Evolutionary conservation across 2,797 vertebrate species (phyloP).

Genomic region (Silurus aristotelis): DNA sequence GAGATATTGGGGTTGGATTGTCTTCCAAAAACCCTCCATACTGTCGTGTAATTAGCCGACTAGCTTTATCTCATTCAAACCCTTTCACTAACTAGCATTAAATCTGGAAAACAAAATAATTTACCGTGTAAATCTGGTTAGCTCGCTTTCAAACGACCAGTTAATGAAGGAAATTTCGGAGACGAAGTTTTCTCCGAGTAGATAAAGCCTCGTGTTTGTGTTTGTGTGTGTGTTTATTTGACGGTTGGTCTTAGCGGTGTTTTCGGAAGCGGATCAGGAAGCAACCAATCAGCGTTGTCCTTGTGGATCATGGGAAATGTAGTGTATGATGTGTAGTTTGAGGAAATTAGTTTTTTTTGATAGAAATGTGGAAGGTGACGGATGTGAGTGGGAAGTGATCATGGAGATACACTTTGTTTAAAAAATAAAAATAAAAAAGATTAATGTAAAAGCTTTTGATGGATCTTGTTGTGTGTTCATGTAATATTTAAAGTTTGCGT

Average conservation of each 20-base stretch:
- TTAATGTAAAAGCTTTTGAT: too few species aligned
- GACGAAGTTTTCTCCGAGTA: not conserved
- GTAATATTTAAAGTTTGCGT: not conserved
- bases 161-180: not conserved
- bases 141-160: not conserved
- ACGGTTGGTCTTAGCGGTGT: slow-evolving; percentile 17
- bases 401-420: too few species aligned
- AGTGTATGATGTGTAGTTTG: not conserved
- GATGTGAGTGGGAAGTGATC: too few species aligned
- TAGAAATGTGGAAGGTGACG: not conserved
- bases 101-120: not conserved
- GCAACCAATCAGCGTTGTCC: slow-evolving; percentile 63
- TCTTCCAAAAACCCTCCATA: not conserved
- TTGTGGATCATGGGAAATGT: slow-evolving; percentile 31
- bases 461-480: too few species aligned
- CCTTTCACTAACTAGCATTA: not conserved
- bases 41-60: not conserved
- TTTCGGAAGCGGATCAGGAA: not conserved
- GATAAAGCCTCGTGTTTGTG: not conserved
- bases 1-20: not conserved
- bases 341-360: not conserved
- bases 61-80: slow-evolving; percentile 11
- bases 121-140: not conserved
- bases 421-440: too few species aligned
- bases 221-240: not conserved